Percentiles rank a stretch among this genome's conserved stretches.
Conservation (phyloP, 2,797 vertebrate genomes). For the Neosilurus hyrtlii region DNA sequence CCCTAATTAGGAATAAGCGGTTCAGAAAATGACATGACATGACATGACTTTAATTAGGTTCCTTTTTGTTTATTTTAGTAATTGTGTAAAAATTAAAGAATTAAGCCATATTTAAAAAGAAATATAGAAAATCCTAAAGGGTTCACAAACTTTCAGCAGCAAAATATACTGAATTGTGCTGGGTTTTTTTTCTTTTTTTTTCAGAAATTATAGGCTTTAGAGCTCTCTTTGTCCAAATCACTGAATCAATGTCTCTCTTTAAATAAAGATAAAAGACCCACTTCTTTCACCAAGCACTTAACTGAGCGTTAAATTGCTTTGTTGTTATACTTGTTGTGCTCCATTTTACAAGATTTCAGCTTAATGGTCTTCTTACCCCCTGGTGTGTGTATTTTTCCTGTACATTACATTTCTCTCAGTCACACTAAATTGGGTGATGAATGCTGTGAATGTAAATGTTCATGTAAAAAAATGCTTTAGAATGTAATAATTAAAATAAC, state of each 20-base stretch:
- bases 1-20: no score
- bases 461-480: neutral
- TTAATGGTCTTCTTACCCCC: neutral
- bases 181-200: no score
- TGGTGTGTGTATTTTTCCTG: neutral
- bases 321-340: neutral
- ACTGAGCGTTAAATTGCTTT: neutral
- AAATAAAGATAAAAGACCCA: neutral
- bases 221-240: neutral
- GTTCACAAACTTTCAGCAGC: no score
- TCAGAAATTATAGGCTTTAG: no score
- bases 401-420: neutral
- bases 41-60: no score
- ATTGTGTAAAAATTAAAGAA: no score
- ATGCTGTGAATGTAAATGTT: neutral
- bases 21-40: no score
- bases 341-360: neutral
- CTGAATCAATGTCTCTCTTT: neutral
- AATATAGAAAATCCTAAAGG: no score
- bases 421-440: neutral
- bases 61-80: no score
- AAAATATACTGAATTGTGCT: no score
- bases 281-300: neutral
- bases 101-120: no score
- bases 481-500: neutral